Conservation (phyloP, 1,140 invertebrate genomes). For the Lethrus apterus region DNA sequence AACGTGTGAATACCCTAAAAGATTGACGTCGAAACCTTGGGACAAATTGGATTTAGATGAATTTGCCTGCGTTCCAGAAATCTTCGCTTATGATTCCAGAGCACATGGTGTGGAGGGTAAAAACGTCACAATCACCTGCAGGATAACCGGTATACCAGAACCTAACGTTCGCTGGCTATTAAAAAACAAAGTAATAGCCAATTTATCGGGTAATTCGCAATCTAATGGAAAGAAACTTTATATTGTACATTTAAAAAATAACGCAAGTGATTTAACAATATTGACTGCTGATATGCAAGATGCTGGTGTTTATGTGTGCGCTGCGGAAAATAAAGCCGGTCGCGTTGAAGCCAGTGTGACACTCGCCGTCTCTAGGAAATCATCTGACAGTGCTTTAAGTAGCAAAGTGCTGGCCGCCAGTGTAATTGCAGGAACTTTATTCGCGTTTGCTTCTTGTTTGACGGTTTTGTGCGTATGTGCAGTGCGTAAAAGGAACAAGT, state of each 20-base stretch:
- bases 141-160: slow-evolving; percentile 59
- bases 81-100: slow-evolving; percentile 47
- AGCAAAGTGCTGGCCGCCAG: slow-evolving; percentile 49
- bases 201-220: slow-evolving; percentile 43
- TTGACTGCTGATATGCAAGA: slow-evolving; percentile 61
- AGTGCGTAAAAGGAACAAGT: slow-evolving; percentile 40
- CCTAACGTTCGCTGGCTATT: slow-evolving; percentile 53
- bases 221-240: slow-evolving; percentile 45
- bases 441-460: slow-evolving; percentile 51
- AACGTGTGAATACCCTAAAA: slow-evolving; percentile 53
- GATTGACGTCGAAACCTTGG: slow-evolving; percentile 60
- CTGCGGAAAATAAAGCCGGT: slow-evolving; percentile 70
- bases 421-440: slow-evolving; percentile 49
- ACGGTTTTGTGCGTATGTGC: slow-evolving; percentile 53
- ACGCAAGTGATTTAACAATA: slow-evolving; percentile 62
- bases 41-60: slow-evolving; percentile 68
- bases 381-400: slow-evolving; percentile 43
- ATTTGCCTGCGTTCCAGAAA: slow-evolving; percentile 68
- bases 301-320: slow-evolving; percentile 64
- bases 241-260: slow-evolving; percentile 43
- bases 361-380: slow-evolving; percentile 53
- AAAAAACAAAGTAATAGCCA: slow-evolving; percentile 46
- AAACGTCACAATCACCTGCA: slow-evolving; percentile 67
- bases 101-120: slow-evolving; percentile 55
- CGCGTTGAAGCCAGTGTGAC: slow-evolving; percentile 62